A percentile compares a stretch with the other conserved stretches of the same genome.
phyloP scores from a whole-genome alignment of 2,888 invertebrate genomes.

The Caenorhabditis sp. region DNA sequence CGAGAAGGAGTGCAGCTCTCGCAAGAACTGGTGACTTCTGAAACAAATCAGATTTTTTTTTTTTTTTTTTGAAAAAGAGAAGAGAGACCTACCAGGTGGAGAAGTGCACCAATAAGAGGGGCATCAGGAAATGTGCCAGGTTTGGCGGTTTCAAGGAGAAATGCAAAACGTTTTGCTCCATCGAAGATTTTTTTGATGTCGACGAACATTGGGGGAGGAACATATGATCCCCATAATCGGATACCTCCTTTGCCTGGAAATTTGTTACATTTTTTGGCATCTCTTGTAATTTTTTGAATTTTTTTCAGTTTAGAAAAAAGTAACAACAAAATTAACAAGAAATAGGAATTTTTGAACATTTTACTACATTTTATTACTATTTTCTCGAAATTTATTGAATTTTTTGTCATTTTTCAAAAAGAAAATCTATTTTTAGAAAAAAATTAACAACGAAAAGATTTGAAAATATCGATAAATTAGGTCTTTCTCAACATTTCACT shows the following conservation, averaged over 20 bases:
- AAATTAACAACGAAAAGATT: too few species aligned
- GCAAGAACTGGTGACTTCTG: constrained; percentile 93
- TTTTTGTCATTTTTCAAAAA: too few species aligned
- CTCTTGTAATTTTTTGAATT: too few species aligned
- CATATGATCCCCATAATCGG: constrained; percentile 49
- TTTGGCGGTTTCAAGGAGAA: constrained; percentile 90
- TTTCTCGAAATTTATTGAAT: too few species aligned
- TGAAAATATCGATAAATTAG: too few species aligned
- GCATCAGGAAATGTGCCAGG: constrained; percentile 97
- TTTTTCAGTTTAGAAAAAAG: too few species aligned
- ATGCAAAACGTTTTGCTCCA: constrained; percentile 89
- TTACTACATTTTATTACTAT: too few species aligned
- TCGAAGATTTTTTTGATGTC: constrained; percentile 75
- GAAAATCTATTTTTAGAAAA: too few species aligned
- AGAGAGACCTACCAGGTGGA: constrained; percentile 83
- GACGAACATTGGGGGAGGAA: constrained; percentile 47
- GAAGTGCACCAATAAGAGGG: constrained; percentile 88
- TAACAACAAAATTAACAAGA: too few species aligned
- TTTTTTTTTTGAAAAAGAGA: not conserved
- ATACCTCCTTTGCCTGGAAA: constrained; percentile 53
- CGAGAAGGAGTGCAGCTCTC: constrained; percentile 88
- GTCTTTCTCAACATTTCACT: too few species aligned
- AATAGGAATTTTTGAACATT: too few species aligned
- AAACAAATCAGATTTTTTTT: not conserved
- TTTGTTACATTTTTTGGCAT: too few species aligned